Percentiles rank a stretch among this genome's conserved stretches.
phyloP scores from a whole-genome alignment of 2,888 invertebrate species.

The Rhopalosiphum nymphaeae region DNA sequence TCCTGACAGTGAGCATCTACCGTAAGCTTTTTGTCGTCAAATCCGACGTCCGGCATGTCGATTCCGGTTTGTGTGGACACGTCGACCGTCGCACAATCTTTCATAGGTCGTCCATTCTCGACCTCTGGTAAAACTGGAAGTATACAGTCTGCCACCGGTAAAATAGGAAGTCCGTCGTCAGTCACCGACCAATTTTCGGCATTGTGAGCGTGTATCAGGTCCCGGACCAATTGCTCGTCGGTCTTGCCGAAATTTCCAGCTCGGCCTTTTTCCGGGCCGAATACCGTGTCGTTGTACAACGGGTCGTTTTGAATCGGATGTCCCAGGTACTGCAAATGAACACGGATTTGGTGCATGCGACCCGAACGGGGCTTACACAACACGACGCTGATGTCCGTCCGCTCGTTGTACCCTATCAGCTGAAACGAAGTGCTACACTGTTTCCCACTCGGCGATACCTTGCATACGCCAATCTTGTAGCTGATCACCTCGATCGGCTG shows the following conservation, averaged over 20 bases:
- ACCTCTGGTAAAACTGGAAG: too few species aligned
- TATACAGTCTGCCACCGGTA: too few species aligned
- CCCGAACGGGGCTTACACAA: constrained; percentile 95
- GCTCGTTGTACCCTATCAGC: constrained; percentile 83
- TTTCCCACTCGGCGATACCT: constrained; percentile 93
- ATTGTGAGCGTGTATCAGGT: constrained; percentile 92
- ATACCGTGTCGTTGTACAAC: constrained; percentile 94
- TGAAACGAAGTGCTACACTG: constrained; percentile 92
- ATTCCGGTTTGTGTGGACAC: constrained; percentile 89
- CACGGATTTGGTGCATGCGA: constrained; percentile 98
- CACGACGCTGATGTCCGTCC: constrained; percentile 89
- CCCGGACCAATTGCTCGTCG: constrained; percentile 88
- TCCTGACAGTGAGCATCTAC: constrained; percentile 91
- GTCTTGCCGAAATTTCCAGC: constrained; percentile 90
- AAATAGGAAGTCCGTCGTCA: too few species aligned
- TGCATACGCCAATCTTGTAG: constrained; percentile 96
- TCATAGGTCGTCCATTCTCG: neutral
- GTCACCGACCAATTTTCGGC: constrained; percentile 85
- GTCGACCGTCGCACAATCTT: constrained; percentile 68
- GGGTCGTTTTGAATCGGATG: constrained; percentile 98
- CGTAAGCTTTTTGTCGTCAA: constrained; percentile 80
- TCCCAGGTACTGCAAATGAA: constrained; percentile 97
- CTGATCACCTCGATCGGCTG: constrained; percentile 94
- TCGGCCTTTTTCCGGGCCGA: constrained; percentile 93
- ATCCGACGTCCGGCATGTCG: constrained; percentile 78